Base-by-base conservation (phyloP, 2,797 vertebrate genomes). In the Sebastes baramenuke region DNA sequence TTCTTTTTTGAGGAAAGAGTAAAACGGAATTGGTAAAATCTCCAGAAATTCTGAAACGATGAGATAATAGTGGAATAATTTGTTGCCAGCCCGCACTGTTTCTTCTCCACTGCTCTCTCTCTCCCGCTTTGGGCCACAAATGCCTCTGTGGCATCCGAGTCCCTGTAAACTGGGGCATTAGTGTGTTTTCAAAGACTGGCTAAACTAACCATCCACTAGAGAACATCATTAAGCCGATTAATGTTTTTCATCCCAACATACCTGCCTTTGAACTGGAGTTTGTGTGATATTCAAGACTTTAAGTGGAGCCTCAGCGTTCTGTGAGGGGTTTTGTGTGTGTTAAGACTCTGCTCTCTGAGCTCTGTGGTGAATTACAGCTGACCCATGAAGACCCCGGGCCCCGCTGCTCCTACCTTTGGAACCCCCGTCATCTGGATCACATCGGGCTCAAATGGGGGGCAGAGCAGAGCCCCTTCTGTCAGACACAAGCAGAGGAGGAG, bases 351-450 rank as follows among this genome's bases (percentile, higher is more conserved):
- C 76, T 89, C 58, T 89, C 85, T 80, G 83, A 89, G 90, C 86
- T 91, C 91, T 94, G 94, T 67, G 88, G 93, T 94, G 89, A 94
- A 95, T 95, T 93, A 95, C 79, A 89, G 77, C 81, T 95, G 93
- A 95, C 94, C 95, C 92, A 73, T 92, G 93, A 90, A 93, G 94
- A 95, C 94, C 93, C 82, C 6, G 67, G 88, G 73, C 88, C 86
- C 86, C 77, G 60, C 76, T 80, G 85, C 89, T 87, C 86, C 87
- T 93, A 93, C 93, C 92, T 93, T 80, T 83, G 81, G 90, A 93
- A 88, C 85, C 85, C 79, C 84, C 70, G 58, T 93, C 95, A 96
- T 95, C 94, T 96, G 94, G 94, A 93, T 95, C 89, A 75, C 87
- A 94, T 96, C 89, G 89, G 75, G 59, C 87, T 89, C 71, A 85